Evolutionary conservation across 2,888 invertebrate genomes (phyloP), one percentile per base, ranked within the genome.

Genomic region (Drosophila koepferae): DNA sequence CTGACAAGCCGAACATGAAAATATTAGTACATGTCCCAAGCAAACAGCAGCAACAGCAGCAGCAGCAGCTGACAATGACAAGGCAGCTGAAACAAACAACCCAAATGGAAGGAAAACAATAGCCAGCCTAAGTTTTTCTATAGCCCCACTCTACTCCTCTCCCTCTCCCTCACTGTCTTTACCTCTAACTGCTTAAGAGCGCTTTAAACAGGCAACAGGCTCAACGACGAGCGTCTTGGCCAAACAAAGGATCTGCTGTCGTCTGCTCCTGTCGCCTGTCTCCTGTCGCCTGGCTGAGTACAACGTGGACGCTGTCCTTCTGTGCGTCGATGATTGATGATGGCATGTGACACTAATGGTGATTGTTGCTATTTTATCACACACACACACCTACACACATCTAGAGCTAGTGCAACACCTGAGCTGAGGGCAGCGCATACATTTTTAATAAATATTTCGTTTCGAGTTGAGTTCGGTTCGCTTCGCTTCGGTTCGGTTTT

Each of bases 291-390:
- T 38, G 54, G 36, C 55, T 23, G 36, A 51, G 40, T 58, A 73
- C 48, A 53, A 61, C 63, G 63, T 67, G 78, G 81, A 80, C 81
- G 43, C 63, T 80, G 72, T 69, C 61, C 70, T 72, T 70, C 74
- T 74, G 70, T 66, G 64, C 59, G 73, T 81, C 80, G 77, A 90
- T 90, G 91, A 90, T 90, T 90, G 91, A 90, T 90, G 91, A 90
- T 79, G 78, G 69, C 80, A 63, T 77, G 77, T 89, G 90, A 90
- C 91, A 89, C 88, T 91, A 90, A 90, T 91, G 90, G 91, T 84
- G 88, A 90, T 90, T 90, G 90, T 91, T 90, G 90, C 81, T 84
- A 72, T 86, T 91, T 89, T 89, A 89, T 90, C 89, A 91, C 79
- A 84, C 71, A 78, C 60, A 72, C 68, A 59, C 48, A 64, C 14